Percentiles rank a stretch among this genome's conserved stretches.
phyloP scores from a whole-genome alignment of 2,113 vertebrate species.

The Dolichallabes microphthalmus region DNA sequence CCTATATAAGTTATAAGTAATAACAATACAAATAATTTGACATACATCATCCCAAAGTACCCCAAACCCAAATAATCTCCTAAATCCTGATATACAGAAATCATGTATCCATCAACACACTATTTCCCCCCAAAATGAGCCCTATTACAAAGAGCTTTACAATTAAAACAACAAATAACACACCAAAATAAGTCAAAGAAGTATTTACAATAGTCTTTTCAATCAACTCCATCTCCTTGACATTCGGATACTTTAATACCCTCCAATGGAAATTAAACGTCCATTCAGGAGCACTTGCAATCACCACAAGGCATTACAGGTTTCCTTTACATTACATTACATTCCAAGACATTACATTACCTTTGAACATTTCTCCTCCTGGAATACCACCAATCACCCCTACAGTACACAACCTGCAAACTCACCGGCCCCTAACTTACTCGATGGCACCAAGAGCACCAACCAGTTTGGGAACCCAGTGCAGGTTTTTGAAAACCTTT shows the following conservation, averaged over 20 bases:
- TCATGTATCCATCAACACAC: background rate
- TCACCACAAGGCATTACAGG: background rate
- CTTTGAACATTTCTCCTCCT: background rate
- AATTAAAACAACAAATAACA: no score
- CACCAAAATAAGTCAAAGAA: background rate
- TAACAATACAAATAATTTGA: background rate
- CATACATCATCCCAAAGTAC: background rate
- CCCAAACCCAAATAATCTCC: background rate
- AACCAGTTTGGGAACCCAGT: background rate
- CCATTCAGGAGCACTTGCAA: background rate
- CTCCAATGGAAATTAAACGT: background rate
- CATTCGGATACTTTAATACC: background rate
- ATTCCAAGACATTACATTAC: no score
- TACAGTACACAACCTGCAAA: background rate
- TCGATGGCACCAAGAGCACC: background rate
- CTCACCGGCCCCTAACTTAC: background rate
- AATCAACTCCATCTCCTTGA: background rate
- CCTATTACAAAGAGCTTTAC: background rate
- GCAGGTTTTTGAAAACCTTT: background rate
- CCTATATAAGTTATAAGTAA: background rate
- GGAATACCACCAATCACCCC: background rate
- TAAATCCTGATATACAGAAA: background rate
- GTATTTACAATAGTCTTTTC: background rate
- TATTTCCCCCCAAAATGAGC: background rate
- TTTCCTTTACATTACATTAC: no score